These are phyloP conservation scores for Drosophila sordidula DNA, from an alignment of 2,888 invertebrate genomes.

Conservation along the genomic window DNA sequence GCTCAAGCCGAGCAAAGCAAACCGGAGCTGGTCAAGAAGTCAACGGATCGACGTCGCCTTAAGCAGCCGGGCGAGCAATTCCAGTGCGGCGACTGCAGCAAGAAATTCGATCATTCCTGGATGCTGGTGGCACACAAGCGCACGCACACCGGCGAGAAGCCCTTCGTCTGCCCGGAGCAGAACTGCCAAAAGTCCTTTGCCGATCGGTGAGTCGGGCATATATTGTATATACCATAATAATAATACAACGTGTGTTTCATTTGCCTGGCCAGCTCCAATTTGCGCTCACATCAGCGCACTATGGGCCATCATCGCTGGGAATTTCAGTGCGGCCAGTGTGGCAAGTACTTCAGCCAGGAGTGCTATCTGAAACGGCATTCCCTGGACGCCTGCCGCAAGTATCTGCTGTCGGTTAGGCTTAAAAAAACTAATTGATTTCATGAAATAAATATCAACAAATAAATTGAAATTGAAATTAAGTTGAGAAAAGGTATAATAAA, in stretches of 20 bases:
- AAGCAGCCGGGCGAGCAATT: slow-evolving; percentile 59
- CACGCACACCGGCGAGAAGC: slow-evolving; percentile 89
- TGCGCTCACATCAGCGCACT: slow-evolving; percentile 90
- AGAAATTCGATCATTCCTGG: slow-evolving; percentile 90
- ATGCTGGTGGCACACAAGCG: slow-evolving; percentile 89
- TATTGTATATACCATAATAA: too few relatives aligned
- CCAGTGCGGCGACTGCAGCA: slow-evolving; percentile 86
- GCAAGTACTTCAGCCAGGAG: slow-evolving; percentile 89
- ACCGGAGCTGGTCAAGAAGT: slow-evolving; percentile 13
- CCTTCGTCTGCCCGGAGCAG: slow-evolving; percentile 88
- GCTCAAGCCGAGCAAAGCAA: neutral
- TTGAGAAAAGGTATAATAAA: too few relatives aligned
- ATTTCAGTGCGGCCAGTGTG: slow-evolving; percentile 88
- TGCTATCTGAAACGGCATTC: slow-evolving; percentile 89
- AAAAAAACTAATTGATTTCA: slow-evolving; percentile 4
- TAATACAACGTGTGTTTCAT: neutral
- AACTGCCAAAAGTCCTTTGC: slow-evolving; percentile 89
- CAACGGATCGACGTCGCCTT: slow-evolving; percentile 32
- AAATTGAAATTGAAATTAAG: too few relatives aligned
- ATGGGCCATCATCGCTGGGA: slow-evolving; percentile 90
- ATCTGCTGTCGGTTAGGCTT: slow-evolving; percentile 49
- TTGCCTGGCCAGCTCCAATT: slow-evolving; percentile 87
- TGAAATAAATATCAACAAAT: neutral
- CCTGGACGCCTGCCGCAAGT: slow-evolving; percentile 89
- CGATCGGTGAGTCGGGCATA: slow-evolving; percentile 83